phyloP scores from a whole-genome alignment of 2,797 vertebrate species.

The Bradypodion pumilum region DNA sequence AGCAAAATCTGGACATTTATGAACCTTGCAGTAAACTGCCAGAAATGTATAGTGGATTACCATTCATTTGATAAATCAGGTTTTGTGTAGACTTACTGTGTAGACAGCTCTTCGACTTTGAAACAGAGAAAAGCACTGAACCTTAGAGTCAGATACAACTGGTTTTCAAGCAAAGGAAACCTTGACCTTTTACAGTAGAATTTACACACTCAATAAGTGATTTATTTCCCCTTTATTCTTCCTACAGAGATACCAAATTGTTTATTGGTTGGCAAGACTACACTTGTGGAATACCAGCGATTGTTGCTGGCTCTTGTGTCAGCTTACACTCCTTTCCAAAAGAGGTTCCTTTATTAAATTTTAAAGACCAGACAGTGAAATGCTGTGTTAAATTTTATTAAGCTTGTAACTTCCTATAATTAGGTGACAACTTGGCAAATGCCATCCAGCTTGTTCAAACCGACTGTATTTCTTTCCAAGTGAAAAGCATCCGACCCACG shows the following conservation, averaged over 20 bases:
- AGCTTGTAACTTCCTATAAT: slow-evolving; percentile 5
- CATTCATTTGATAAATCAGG: too few species aligned
- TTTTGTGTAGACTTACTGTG: too few species aligned
- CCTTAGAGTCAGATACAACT: too few species aligned
- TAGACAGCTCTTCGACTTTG: too few species aligned
- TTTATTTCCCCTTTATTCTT: neutral
- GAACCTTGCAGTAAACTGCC: too few species aligned
- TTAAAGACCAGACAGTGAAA: neutral
- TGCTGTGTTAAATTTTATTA: slow-evolving; percentile 31
- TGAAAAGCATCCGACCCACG: too few species aligned
- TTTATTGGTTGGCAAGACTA: neutral
- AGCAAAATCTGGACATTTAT: too few species aligned
- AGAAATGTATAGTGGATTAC: too few species aligned
- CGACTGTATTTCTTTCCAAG: slow-evolving; percentile 23
- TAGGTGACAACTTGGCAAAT: neutral
- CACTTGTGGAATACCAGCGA: neutral
- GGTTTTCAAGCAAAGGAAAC: too few species aligned
- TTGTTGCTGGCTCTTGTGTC: neutral
- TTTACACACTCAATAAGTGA: neutral
- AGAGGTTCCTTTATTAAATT: neutral
- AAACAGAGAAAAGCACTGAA: too few species aligned
- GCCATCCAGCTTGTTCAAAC: neutral
- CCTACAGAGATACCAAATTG: neutral
- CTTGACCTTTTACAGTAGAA: too few species aligned
- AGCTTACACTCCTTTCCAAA: slow-evolving; percentile 18